phyloP scores from a whole-genome alignment of 2,113 vertebrate genomes.

The Festucalex cinctus region DNA sequence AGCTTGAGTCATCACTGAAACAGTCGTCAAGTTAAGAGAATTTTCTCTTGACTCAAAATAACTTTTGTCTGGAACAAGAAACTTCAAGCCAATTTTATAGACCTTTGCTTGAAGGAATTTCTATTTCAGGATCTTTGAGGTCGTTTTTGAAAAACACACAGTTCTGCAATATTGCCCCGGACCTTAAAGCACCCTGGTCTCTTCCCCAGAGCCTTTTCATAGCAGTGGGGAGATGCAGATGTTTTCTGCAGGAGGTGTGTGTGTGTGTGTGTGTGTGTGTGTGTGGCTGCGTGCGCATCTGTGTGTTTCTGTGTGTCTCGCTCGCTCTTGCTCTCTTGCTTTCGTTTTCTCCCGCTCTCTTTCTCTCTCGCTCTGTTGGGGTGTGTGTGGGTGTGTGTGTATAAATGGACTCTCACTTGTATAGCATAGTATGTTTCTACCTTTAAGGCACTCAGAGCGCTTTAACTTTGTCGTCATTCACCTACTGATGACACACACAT shows the following conservation, averaged over 20 bases:
- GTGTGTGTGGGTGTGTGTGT: slow-evolving; percentile 18
- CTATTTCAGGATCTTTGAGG: background rate
- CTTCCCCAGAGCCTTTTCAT: slow-evolving; percentile 56
- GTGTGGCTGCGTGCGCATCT: slow-evolving; percentile 15
- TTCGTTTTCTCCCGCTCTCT: no score
- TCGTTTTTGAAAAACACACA: background rate
- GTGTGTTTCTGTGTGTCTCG: background rate
- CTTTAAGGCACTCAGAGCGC: background rate
- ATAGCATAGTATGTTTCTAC: background rate
- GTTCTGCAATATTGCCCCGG: slow-evolving; percentile 12
- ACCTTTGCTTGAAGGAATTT: background rate
- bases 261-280: slow-evolving; percentile 15
- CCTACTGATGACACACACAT: background rate
- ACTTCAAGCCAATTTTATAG: background rate
- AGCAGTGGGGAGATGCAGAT: slow-evolving; percentile 62
- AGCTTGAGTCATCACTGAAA: no score
- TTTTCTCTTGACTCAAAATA: no score
- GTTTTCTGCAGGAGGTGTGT: slow-evolving; percentile 62
- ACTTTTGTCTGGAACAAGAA: no score
- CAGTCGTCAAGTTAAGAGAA: no score
- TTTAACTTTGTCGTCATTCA: background rate
- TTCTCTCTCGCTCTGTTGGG: no score
- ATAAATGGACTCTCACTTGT: background rate
- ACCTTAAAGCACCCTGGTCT: slow-evolving; percentile 16
- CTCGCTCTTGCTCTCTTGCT: no score